Percentiles rank a stretch among this genome's conserved stretches.
Evolutionary conservation across 2,797 vertebrate genomes (phyloP).

Genomic region (Taenioides sp.): DNA sequence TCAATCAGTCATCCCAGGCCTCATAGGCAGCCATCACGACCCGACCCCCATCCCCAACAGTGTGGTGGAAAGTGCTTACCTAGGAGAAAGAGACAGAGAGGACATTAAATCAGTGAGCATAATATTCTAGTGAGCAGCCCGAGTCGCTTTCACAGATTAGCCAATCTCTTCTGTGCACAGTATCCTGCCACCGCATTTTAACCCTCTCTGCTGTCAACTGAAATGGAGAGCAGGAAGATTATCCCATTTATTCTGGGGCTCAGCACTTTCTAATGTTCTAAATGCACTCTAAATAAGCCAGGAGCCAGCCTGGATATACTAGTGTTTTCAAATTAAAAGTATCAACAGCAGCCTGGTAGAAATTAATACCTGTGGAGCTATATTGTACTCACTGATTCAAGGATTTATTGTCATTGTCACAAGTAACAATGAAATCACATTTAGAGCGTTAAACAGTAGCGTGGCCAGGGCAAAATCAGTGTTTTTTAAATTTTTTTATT

Average conservation of each 20-base stretch:
- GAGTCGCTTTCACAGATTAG: slow-evolving; percentile 76
- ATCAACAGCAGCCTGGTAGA: slow-evolving; percentile 1
- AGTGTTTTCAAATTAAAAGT: slow-evolving; percentile 32
- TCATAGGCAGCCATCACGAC: slow-evolving; percentile 62
- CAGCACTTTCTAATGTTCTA: slow-evolving; percentile 63
- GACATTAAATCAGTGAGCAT: slow-evolving; percentile 77
- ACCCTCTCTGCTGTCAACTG: slow-evolving; percentile 66
- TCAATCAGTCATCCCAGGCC: slow-evolving; percentile 77
- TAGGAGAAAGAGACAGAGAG: slow-evolving; percentile 78
- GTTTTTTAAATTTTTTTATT: no score
- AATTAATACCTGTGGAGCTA: not conserved
- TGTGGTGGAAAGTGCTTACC: slow-evolving; percentile 81
- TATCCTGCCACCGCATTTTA: slow-evolving; percentile 64
- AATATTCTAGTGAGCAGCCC: slow-evolving; percentile 72
- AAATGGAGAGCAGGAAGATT: slow-evolving; percentile 74
- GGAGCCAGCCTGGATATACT: slow-evolving; percentile 29
- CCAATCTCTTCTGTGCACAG: slow-evolving; percentile 71
- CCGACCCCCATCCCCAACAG: slow-evolving; percentile 66
- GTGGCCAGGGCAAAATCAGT: no score
- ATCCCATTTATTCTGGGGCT: slow-evolving; percentile 56
- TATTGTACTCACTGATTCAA: not conserved
- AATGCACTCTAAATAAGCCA: slow-evolving; percentile 38
- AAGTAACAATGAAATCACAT: no score
- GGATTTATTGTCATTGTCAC: no score
- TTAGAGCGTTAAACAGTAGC: no score